A percentile compares a stretch with the other conserved stretches of the same genome.
These are phyloP conservation scores for Macroteleia sp. DNA, from an alignment of 2,888 invertebrate species.

Conservation along the genomic window DNA sequence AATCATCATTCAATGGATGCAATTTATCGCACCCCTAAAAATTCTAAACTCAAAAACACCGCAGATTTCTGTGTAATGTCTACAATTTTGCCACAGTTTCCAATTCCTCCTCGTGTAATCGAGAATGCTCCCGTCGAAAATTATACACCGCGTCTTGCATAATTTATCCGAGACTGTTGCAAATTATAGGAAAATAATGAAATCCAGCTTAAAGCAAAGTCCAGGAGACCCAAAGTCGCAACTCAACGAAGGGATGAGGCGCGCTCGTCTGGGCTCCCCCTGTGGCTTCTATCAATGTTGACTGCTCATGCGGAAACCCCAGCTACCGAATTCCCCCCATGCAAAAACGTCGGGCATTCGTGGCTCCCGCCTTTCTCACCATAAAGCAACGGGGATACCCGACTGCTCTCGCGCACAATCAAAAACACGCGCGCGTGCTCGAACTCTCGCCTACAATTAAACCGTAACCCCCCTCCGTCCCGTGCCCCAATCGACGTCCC, in stretches of 20 bases:
- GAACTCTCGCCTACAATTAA: constrained; percentile 55
- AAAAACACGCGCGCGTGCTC: constrained; percentile 56
- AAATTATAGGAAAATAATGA: constrained; percentile 83
- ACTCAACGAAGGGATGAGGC: constrained; percentile 80
- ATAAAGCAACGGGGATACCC: constrained; percentile 71
- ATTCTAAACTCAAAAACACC: constrained; percentile 9
- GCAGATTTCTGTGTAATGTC: constrained; percentile 16
- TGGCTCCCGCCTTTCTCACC: constrained; percentile 82
- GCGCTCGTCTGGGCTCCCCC: constrained; percentile 72
- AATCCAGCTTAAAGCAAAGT: constrained; percentile 78
- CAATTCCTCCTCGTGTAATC: constrained; percentile 13
- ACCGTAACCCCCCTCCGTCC: constrained; percentile 36
- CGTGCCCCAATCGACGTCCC: constrained; percentile 74
- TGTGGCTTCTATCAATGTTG: constrained; percentile 82
- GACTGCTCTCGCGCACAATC: constrained; percentile 65
- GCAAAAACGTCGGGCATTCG: constrained; percentile 77
- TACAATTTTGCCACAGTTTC: constrained; percentile 23
- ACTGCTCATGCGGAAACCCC: constrained; percentile 82
- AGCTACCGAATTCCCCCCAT: constrained; percentile 80
- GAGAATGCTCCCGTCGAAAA: constrained; percentile 21
- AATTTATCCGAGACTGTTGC: constrained; percentile 73
- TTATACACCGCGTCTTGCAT: constrained; percentile 39
- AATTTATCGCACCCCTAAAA: too few species aligned
- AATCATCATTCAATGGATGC: too few species aligned
- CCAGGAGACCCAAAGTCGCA: constrained; percentile 74